These are phyloP conservation scores for Podarcis lilfordi DNA, from an alignment of 2,797 vertebrate species.

Conservation along the genomic window DNA sequence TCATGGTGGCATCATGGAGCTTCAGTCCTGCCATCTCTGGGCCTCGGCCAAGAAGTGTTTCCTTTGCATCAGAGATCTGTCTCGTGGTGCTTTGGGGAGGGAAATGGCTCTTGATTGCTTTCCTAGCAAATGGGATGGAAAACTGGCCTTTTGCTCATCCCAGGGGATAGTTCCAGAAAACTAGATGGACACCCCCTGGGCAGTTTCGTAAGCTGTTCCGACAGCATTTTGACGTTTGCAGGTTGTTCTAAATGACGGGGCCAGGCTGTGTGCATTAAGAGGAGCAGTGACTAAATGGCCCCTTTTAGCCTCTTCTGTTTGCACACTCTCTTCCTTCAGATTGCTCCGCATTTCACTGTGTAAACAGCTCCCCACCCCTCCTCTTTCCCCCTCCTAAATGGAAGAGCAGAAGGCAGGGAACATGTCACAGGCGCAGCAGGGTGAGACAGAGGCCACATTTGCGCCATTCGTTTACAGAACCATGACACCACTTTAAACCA, in stretches of 20 bases:
- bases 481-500: too few relatives aligned
- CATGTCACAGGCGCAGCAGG: too few relatives aligned
- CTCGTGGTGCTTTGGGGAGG: slow-evolving; percentile 10
- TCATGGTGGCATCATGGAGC: neutral
- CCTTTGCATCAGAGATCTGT: neutral
- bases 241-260: neutral
- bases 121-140: slow-evolving; percentile 36
- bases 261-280: neutral
- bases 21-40: neutral
- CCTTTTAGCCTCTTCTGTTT: slow-evolving; percentile 1
- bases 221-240: neutral
- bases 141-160: neutral
- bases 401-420: too few relatives aligned
- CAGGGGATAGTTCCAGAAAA: neutral
- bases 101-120: slow-evolving; percentile 26
- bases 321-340: neutral
- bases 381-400: neutral
- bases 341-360: neutral
- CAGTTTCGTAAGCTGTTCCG: slow-evolving; percentile 1
- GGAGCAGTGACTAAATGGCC: neutral
- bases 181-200: neutral
- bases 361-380: neutral
- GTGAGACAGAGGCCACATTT: too few relatives aligned
- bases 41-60: neutral
- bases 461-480: too few relatives aligned